Conservation (phyloP, 2,888 invertebrate genomes). For the Quadroppia sp. region DNA sequence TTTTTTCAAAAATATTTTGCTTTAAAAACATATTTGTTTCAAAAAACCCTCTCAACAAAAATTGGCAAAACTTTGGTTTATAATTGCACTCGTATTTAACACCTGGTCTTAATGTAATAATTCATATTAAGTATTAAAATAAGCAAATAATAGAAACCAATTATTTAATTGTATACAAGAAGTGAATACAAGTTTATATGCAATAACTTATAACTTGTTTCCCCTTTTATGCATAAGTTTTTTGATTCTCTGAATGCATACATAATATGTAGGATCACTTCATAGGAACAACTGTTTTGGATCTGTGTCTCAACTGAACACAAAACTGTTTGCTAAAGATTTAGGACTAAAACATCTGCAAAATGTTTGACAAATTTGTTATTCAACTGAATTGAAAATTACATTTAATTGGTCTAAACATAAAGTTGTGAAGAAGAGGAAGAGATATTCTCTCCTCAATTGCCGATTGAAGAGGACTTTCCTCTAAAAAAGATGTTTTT, state of each 20-base stretch:
- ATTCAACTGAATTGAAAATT: constrained; percentile 17
- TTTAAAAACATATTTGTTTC: not conserved
- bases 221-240: too few species aligned
- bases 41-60: not conserved
- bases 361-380: constrained; percentile 15
- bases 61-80: not conserved
- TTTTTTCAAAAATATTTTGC: not conserved
- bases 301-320: too few species aligned
- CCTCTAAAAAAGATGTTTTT: too few species aligned
- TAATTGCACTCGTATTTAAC: constrained; percentile 16
- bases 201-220: not conserved
- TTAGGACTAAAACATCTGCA: constrained; percentile 7
- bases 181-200: constrained; percentile 3
- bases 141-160: not conserved
- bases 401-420: not conserved
- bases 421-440: too few species aligned
- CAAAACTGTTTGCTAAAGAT: not conserved
- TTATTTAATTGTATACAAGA: constrained; percentile 16
- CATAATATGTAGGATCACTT: too few species aligned
- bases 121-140: too few species aligned
- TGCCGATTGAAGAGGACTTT: too few species aligned
- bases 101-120: not conserved
- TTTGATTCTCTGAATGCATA: too few species aligned
- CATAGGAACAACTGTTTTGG: too few species aligned
- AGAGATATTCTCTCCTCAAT: too few species aligned